phyloP scores from a whole-genome alignment of 2,888 invertebrate genomes.

The Seladonia tumulorum region DNA sequence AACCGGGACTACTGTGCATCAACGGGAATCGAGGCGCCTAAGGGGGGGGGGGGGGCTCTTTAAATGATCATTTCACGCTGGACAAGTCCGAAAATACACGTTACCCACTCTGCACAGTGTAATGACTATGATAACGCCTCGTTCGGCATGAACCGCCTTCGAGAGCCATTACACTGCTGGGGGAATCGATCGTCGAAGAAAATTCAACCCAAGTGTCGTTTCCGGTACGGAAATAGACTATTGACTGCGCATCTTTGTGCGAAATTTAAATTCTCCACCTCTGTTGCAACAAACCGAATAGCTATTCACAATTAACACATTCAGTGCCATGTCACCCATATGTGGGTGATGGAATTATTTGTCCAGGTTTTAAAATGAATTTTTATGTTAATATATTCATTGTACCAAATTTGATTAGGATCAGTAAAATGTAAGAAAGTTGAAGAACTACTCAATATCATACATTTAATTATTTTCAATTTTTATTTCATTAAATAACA shows the following conservation, averaged over 20 bases:
- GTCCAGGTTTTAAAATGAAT: no score
- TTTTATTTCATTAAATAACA: no score
- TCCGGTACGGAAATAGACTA: not conserved
- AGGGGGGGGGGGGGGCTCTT: no score
- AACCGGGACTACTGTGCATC: conserved; percentile 6
- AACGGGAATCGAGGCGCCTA: conserved; percentile 3
- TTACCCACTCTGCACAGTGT: not conserved
- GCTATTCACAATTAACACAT: no score
- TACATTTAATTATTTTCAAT: no score
- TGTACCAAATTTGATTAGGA: no score
- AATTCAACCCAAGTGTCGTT: not conserved
- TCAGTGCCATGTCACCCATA: no score
- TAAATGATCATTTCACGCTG: conserved; percentile 47
- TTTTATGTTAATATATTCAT: no score
- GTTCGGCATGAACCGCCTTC: not conserved
- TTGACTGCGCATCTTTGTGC: not conserved
- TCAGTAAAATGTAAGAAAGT: no score
- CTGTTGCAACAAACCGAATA: not conserved
- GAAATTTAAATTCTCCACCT: not conserved
- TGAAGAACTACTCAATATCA: no score
- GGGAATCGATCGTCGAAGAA: not conserved
- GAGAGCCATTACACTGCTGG: not conserved
- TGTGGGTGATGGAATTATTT: no score
- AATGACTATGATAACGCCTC: not conserved
- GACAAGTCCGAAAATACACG: conserved; percentile 35